phyloP scores from a whole-genome alignment of 2,113 vertebrate genomes.

The Maccullochella peelii region DNA sequence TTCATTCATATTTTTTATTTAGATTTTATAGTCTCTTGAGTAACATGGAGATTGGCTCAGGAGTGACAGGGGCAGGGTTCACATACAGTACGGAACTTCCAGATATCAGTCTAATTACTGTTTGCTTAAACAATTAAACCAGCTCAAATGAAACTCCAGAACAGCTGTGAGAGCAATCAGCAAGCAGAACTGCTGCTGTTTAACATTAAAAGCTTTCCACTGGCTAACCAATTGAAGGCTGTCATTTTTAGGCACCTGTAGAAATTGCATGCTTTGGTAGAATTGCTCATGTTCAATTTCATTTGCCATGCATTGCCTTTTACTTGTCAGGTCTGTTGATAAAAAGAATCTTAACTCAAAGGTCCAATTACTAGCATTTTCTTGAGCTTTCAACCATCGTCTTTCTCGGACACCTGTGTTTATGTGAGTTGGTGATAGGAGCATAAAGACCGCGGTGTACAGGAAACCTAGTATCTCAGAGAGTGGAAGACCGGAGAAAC shows the following conservation, averaged over 20 bases:
- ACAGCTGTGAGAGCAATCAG: too few relatives aligned
- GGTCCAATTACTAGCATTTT: too few relatives aligned
- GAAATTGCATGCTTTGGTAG: not conserved
- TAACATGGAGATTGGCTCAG: not conserved
- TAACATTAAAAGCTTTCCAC: not conserved
- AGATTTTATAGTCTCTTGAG: not conserved
- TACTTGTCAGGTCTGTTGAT: not conserved
- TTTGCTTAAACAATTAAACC: not conserved
- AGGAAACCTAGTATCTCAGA: not conserved
- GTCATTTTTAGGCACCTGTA: not conserved
- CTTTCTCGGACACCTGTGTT: not conserved
- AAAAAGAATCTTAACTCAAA: not conserved
- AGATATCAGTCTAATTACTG: not conserved
- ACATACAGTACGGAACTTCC: not conserved
- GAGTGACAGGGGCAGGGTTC: not conserved
- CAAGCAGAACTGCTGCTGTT: not conserved
- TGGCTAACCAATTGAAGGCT: not conserved
- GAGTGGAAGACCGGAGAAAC: too few relatives aligned
- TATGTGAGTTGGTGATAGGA: not conserved
- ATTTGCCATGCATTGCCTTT: not conserved
- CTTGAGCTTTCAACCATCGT: not conserved
- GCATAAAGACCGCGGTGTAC: not conserved
- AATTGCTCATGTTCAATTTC: not conserved
- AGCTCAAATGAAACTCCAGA: not conserved
- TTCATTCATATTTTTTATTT: not conserved